Evolutionary conservation across 2,113 vertebrate species (phyloP), one percentile per base, ranked within the genome.

Genomic region (Garra rufa): DNA sequence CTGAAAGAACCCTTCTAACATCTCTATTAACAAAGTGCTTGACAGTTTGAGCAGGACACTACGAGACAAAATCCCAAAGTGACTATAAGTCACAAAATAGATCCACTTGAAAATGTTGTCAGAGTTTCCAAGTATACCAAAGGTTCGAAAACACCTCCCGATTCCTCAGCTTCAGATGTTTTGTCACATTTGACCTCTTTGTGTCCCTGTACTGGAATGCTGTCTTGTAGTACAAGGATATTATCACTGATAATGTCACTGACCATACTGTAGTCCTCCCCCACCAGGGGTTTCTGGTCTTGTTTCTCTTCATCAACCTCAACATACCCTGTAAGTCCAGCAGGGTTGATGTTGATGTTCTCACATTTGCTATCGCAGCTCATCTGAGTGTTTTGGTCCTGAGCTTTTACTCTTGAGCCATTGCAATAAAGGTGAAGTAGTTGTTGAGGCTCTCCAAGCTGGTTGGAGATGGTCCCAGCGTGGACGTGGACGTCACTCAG

Each of bases 241-340:
- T 85, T 91, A 79, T 93, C 91, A 9, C 91, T 88, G 3, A 85
- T 87, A 76, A 96, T 87, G 24, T 91, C 91, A 75, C 93, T 94
- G 46, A 97, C 94, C 86, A 92, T 94, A 28, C 95, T 94, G 80
- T 98, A 98, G 82, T 94, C 91, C 87, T 91, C 92, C 82, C 90
- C 92, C 11, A 87, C 91, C 86, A 95, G 94, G 38, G 94, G 81
- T 0, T 85, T 89, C 19, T 92, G 88, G 6, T 94, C 89, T 76
- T 89, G 89, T 85, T 83, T 94, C 82, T 92, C 87, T 87, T 93
- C 92, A 84, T 94, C 91, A 65, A 91, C 93, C 90, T 94, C 95
- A 82, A 96, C 95, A 0, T 96, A 97, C 81, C 95, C 92, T 67
- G 91, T 41, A 91, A 81, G 87, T 85, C 93, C 15, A 61, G 61